A percentile compares a stretch with the other conserved stretches of the same genome.
Evolutionary conservation across 1,140 invertebrate genomes (phyloP).

Genomic region (Pachyrhynchus sulphureomaculatus): DNA sequence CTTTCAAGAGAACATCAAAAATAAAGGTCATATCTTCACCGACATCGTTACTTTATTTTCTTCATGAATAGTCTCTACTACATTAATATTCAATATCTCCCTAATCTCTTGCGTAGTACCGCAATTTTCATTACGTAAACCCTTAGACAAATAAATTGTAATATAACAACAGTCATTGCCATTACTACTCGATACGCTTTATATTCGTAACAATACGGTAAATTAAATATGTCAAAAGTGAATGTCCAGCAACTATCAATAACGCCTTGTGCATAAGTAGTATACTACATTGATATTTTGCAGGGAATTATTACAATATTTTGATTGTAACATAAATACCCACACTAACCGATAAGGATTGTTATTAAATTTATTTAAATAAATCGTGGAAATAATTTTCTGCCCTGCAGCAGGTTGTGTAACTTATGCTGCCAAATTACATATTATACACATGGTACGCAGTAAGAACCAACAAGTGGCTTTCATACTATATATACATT

Average conservation of each 20-base stretch:
- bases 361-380: conserved; percentile 9
- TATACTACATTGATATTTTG: conserved; percentile 4
- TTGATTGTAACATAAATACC: conserved; percentile 10
- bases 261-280: conserved; percentile 15
- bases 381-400: neutral
- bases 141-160: conserved; percentile 26
- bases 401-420: too few species aligned
- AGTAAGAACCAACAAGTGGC: too few species aligned
- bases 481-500: too few species aligned
- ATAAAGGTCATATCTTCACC: too few species aligned
- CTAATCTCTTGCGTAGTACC: conserved; percentile 15
- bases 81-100: neutral
- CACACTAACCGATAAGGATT: neutral
- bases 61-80: too few species aligned
- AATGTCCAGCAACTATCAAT: conserved; percentile 25
- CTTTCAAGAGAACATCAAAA: too few species aligned
- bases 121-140: conserved; percentile 24
- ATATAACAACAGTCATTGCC: conserved; percentile 15
- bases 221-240: conserved; percentile 30
- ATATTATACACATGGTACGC: too few species aligned
- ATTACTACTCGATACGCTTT: conserved; percentile 21
- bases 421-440: too few species aligned
- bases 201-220: conserved; percentile 13
- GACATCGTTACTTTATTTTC: too few species aligned
- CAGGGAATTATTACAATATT: conserved; percentile 8